These are phyloP conservation scores for Nemoura dubitans DNA, from an alignment of 2,888 invertebrate genomes.

Conservation along the genomic window DNA sequence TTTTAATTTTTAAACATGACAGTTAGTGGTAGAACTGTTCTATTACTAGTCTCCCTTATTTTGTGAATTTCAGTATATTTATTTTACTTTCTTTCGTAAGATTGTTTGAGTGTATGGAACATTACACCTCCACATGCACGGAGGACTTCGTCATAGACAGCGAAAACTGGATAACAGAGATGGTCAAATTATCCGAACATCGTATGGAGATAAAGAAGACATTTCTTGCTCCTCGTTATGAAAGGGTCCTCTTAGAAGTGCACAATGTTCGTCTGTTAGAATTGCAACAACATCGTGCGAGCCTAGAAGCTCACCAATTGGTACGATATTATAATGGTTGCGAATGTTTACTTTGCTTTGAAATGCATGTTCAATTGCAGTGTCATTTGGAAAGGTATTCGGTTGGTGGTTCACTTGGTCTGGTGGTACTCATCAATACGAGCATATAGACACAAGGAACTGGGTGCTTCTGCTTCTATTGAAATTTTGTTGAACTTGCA, in stretches of 20 bases:
- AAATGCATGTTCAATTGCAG: no score
- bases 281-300: conserved; percentile 16
- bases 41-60: no score
- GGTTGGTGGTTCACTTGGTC: no score
- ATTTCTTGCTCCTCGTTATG: conserved; percentile 34
- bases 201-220: neutral
- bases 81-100: neutral
- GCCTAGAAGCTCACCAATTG: conserved; percentile 7
- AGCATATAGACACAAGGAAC: no score
- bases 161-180: conserved; percentile 1
- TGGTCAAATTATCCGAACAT: neutral
- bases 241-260: conserved; percentile 35
- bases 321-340: neutral
- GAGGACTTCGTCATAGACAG: neutral
- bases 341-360: neutral
- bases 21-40: no score
- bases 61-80: no score
- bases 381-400: no score
- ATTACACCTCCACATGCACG: neutral
- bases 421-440: no score
- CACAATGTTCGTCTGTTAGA: conserved; percentile 42
- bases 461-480: no score
- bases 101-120: neutral
- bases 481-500: neutral
- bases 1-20: no score